Evolutionary conservation across 2,888 invertebrate genomes (phyloP).

Genomic region (Drosophila suboccidentalis): DNA sequence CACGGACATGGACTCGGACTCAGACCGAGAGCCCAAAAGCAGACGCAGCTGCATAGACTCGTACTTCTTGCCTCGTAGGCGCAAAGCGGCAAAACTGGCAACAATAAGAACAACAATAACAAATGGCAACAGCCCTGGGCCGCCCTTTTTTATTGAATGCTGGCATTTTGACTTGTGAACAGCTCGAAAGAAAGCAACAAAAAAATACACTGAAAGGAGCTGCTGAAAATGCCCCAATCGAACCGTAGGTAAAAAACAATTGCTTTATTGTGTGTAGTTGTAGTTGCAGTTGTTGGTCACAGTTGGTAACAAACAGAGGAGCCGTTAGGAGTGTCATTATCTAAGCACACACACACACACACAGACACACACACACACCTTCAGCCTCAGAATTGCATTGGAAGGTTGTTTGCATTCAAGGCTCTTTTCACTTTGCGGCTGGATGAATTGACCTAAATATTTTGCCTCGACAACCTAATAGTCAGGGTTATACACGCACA

Average conservation of each 20-base stretch:
- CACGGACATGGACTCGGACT: constrained; percentile 16
- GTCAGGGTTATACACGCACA: constrained; percentile 82
- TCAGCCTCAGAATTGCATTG: constrained; percentile 78
- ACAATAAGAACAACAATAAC: constrained; percentile 38
- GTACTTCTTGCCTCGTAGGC: constrained; percentile 28
- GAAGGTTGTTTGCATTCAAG: constrained; percentile 85
- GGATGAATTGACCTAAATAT: constrained; percentile 86
- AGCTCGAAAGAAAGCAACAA: background rate
- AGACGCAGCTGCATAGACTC: constrained; percentile 43
- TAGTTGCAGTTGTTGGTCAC: constrained; percentile 1
- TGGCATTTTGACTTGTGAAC: constrained; percentile 53
- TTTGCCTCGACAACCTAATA: constrained; percentile 85
- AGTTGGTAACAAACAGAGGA: background rate
- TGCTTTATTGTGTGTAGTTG: background rate
- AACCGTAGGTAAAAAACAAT: constrained; percentile 11
- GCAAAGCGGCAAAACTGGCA: constrained; percentile 22
- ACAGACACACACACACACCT: constrained; percentile 80
- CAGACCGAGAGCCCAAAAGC: constrained; percentile 35
- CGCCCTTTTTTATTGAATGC: constrained; percentile 46
- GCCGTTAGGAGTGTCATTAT: constrained; percentile 51
- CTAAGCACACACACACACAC: constrained; percentile 78
- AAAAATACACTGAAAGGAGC: background rate
- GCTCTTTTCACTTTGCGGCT: constrained; percentile 84
- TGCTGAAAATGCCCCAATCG: constrained; percentile 30
- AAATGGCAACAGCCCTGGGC: constrained; percentile 60